Percentiles rank a stretch among this genome's conserved stretches.
phyloP scores from a whole-genome alignment of 2,888 invertebrate genomes.

The Drosophila neotestacea region DNA sequence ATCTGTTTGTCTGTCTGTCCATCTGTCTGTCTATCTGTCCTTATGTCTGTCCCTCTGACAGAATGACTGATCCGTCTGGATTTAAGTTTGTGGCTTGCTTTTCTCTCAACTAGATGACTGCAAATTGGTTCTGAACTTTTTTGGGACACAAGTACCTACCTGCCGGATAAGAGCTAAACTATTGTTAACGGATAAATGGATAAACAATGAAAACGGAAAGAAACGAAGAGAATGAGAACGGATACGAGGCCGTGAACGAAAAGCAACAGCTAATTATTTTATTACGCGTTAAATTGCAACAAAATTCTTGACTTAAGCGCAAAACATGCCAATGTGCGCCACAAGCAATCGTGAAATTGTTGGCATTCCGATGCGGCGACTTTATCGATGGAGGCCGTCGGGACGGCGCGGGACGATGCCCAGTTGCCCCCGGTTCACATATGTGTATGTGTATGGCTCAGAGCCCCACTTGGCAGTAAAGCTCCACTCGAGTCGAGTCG shows the following conservation, averaged over 20 bases:
- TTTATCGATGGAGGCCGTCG: slow-evolving; percentile 66
- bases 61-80: slow-evolving; percentile 44
- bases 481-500: not conserved
- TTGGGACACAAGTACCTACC: slow-evolving; percentile 19
- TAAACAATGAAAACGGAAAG: slow-evolving; percentile 3
- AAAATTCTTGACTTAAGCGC: slow-evolving; percentile 75
- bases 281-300: slow-evolving; percentile 82
- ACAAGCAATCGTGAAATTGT: slow-evolving; percentile 81
- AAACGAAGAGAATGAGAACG: slow-evolving; percentile 7
- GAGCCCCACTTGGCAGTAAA: slow-evolving; percentile 47
- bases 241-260: slow-evolving; percentile 22
- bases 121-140: slow-evolving; percentile 32
- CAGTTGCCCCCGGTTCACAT: slow-evolving; percentile 39
- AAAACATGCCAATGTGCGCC: slow-evolving; percentile 80
- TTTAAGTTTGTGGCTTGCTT: slow-evolving; percentile 29
- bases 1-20: not conserved
- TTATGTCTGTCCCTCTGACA: slow-evolving; percentile 26
- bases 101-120: slow-evolving; percentile 48
- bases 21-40: slow-evolving; percentile 9
- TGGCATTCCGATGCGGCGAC: slow-evolving; percentile 73
- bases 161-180: slow-evolving; percentile 14
- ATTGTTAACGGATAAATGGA: slow-evolving; percentile 19
- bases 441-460: slow-evolving; percentile 11
- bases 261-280: slow-evolving; percentile 75
- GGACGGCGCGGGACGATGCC: not conserved